Conservation (phyloP, 2,888 invertebrate species). For the Koerneria pararmatus region DNA sequence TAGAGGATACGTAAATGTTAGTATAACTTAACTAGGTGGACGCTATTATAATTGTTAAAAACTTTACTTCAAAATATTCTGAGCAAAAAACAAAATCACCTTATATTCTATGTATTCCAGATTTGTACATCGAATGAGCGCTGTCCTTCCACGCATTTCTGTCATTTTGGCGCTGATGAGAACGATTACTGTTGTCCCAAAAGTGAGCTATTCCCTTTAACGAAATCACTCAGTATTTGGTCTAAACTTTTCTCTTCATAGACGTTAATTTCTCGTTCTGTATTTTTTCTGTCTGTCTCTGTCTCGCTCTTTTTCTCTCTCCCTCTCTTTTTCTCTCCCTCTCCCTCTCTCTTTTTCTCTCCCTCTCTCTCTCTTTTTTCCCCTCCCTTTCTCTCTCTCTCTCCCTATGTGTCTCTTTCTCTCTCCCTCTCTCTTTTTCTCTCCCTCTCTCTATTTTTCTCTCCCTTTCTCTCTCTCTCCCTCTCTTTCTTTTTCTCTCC, state of each 20-base stretch:
- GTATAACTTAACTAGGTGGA: no score
- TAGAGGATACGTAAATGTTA: no score
- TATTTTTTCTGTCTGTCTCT: conserved; percentile 5
- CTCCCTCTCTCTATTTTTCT: no score
- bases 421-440: background rate
- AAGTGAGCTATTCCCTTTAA: conserved; percentile 35
- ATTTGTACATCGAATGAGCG: conserved; percentile 38
- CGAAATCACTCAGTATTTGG: no score
- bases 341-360: background rate
- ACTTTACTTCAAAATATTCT: no score
- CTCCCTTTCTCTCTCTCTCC: background rate
- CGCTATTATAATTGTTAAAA: no score
- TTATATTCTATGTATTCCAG: conserved; percentile 17
- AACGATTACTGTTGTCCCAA: conserved; percentile 55
- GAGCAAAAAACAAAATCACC: no score
- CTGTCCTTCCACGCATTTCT: conserved; percentile 58
- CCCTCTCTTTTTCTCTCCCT: conserved; percentile 29
- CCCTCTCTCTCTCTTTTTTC: background rate
- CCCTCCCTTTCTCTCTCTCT: background rate
- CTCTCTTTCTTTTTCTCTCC: background rate
- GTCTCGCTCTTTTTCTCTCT: background rate
- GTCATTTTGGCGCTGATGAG: conserved; percentile 51
- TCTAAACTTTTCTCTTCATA: no score
- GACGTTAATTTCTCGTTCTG: no score
- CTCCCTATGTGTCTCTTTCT: no score